Base-by-base conservation (phyloP, 2,888 invertebrate genomes). In the Eupithecia exiguata region DNA sequence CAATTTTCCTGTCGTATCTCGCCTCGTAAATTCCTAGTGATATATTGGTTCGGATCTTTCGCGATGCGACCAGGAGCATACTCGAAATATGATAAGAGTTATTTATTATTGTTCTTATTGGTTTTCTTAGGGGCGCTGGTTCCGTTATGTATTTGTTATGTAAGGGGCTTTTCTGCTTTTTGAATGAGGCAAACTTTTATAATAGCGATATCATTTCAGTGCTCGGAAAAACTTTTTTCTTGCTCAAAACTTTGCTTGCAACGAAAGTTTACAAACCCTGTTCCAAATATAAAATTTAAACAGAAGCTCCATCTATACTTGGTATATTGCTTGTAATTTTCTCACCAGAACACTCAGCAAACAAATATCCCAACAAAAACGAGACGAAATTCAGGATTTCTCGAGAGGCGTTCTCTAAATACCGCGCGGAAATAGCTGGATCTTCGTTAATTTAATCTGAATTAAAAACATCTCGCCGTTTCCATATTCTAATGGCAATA, bases 1-100 rank as follows among this genome's bases (percentile, higher is more conserved):
- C 97, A 97, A 97, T 97, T 97, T 97, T 97, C 97, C 97, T 97
- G 97, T 97, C 97, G 97, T 97, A 97, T 97, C 97, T 97, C 96
- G 95, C 96, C 96, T 96, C 97, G 96, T 97, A 97, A 97, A 97
- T 97, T 96, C 96, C 95, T 95, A 93, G 96, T 97, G 97, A 97
- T 96, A 96, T 97, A 97, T 97, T 95, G 96, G 93, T 93, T 92
- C 84, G 94, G 95, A 94, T 95, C 94, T 93, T 89, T 91, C 93
- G 94, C 94, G 94, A 92, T 92, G 94, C 93, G 92, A 93, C 94
- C 94, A 92, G 94, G 91, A 93, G 94, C 93, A 94, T 93, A 94
- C 94, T 94, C 94, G 93, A 94, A 94, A 94, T 94, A 94, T 94
- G 94, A 94, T 94, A 94, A 94, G 93, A 94, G 92, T 92, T 92